Evolutionary conservation across 30 jellyfish, hydroid and myxozoan species (phyloP), one percentile per base, ranked within the genome.

Genomic region (Calvadosia cruxmelitensis): DNA sequence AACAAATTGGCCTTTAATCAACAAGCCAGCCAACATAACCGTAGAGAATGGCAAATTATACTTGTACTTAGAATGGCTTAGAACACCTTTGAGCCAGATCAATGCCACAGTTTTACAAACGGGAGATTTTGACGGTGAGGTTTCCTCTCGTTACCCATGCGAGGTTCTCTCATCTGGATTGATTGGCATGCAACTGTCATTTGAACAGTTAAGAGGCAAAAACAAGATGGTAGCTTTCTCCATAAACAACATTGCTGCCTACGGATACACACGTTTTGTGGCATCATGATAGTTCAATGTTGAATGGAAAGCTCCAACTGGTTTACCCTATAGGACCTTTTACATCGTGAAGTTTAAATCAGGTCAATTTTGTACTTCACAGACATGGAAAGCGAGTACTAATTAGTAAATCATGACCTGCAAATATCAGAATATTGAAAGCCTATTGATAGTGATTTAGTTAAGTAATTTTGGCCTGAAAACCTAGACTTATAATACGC

Each of bases 1-100:
- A 49, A 67, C 85, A 1, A 57, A 82, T 53, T 82, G 91, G 91
- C 94, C 94, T 16, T 13, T 82, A 42, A 35, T 82, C 34, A 27
- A 64, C 27, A 33, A 48, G 20, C 74, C 77, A 23, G 72, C 49
- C 25, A 53, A 35, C 5, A 67, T 82, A 16, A 61, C 64, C 0
- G 48, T 31, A 27, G 74, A 52, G 50, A 61, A 69, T 69, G 79
- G 75, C 31, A 27, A 50, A 29, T 70, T 82, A 36, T 27, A 24
- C 50, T 25, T 75, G 3, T 3, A 29, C 7, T 36, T 82, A 0
- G 94, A 82, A 34, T 67, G 85, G 84, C 62, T 68, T 16, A 53
- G 31, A 27, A 74, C 80, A 1, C 76, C 74, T 20, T 53, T 82
- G 34, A 48, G 80, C 0, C 69, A 69, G 33, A 65, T 75, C n/a